Base-by-base conservation (phyloP, 1,140 invertebrate genomes). In the Myzus persicae region DNA sequence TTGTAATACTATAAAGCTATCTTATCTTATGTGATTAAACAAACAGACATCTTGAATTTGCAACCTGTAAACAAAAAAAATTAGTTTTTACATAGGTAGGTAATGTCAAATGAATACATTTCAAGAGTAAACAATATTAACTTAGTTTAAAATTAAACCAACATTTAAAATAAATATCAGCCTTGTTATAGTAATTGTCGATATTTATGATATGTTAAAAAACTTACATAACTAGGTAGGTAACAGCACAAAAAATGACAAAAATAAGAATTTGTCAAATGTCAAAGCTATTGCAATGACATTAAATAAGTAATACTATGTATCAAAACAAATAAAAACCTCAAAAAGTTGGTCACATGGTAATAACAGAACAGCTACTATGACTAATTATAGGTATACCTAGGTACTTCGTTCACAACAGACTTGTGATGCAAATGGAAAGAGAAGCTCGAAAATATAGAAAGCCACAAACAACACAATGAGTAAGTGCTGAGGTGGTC, bases 21-120 rank as follows among this genome's bases (percentile, higher is more conserved):
- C 44, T 31, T 48, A 46, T 46, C 31, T 51, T 42, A 54, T 2
- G 6, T 5, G 26, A 46, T n/a, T 46, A 46, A 51, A 48, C 18
- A 44, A 87, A 87, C n/a, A 46, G 18, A 88, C 87, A 36, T 51
- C 87, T n/a, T 22, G 18, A 90, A 67, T 59, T 42, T 90, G 51
- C 40, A 59, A 59, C 59, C 89, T 90, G 89, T 67, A 90, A 90
- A 59, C 22, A 90, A 59, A 40, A 42, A 24, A 42, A 48, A 67
- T 22, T n/a, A n/a, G 36, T 14, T 42, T 26, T 51, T 40, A 54
- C 59, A 89, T 40, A 42, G 7, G 20, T 36, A 18, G n/a, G 26
- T 31, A 14, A 6, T 85, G n/a, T n/a, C n/a, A n/a, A n/a, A n/a
- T n/a, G n/a, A n/a, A 44, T 11, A 31, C 26, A 42, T 42, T 85